Evolutionary conservation across 2,888 invertebrate species (phyloP).

Genomic region (Apotomis turbidana): DNA sequence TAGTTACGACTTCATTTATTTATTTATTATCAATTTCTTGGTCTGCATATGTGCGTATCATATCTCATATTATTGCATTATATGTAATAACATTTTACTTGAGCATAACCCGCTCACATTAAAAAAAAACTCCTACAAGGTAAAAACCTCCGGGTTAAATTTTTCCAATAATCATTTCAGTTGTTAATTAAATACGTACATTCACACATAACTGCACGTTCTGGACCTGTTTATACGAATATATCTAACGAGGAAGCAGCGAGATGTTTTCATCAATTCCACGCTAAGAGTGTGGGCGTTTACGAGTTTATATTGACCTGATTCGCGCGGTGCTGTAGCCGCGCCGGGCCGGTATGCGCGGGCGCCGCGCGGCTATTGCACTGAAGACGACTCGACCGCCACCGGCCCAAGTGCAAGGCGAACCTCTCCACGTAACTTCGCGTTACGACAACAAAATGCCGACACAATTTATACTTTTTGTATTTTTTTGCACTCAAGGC

Average conservation of each 20-base stretch:
- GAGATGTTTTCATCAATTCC: constrained; percentile 48
- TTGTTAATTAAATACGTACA: neutral
- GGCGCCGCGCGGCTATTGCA: constrained; percentile 44
- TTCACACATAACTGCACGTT: neutral
- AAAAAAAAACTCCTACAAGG: too few species aligned
- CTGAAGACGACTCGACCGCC: constrained; percentile 30
- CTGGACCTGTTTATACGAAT: constrained; percentile 40
- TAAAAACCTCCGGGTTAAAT: neutral
- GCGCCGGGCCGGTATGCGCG: constrained; percentile 45
- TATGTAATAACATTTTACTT: too few species aligned
- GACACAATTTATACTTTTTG: constrained; percentile 41
- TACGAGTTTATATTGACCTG: constrained; percentile 55
- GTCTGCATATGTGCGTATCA: too few species aligned
- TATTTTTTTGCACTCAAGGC: constrained; percentile 21
- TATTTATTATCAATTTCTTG: too few species aligned
- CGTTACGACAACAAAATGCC: constrained; percentile 57
- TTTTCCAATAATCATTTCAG: neutral
- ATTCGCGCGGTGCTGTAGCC: constrained; percentile 48
- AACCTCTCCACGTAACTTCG: constrained; percentile 66
- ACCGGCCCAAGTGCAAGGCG: constrained; percentile 53
- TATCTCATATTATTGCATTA: too few species aligned
- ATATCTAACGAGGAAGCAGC: constrained; percentile 45
- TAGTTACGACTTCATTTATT: too few species aligned
- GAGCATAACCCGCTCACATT: too few species aligned
- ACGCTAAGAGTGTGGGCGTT: constrained; percentile 43